Conservation (phyloP, 2,797 vertebrate genomes). For the Thamnophis elegans region DNA sequence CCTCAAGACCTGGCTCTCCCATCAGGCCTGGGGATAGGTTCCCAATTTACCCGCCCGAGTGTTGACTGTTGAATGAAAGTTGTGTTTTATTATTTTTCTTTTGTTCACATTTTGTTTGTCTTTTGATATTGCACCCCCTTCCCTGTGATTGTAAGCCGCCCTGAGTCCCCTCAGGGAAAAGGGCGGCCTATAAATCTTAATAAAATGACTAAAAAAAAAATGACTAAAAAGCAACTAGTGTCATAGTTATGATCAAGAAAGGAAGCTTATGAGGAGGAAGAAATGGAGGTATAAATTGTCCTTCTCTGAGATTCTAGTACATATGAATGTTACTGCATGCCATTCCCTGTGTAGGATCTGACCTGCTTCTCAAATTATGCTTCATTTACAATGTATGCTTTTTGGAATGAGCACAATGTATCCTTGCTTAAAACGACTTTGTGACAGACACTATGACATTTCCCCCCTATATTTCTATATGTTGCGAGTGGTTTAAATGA, state of each 20-base stretch:
- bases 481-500: conserved; percentile 49
- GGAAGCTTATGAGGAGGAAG: not conserved
- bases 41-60: no score
- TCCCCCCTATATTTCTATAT: conserved; percentile 46
- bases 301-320: not conserved
- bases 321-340: not conserved
- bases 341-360: not conserved
- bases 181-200: no score
- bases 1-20: no score
- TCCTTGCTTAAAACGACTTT: not conserved
- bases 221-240: not conserved
- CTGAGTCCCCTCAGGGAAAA: no score
- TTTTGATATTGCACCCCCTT: no score
- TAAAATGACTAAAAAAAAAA: no score
- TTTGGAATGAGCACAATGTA: not conserved
- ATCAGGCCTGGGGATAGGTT: no score
- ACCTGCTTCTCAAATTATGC: not conserved
- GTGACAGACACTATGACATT: not conserved
- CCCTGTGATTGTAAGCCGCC: no score
- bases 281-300: not conserved
- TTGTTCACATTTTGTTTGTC: no score
- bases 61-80: no score
- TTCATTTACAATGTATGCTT: not conserved
- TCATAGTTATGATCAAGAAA: not conserved
- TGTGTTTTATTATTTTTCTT: no score